Evolutionary conservation across 2,797 vertebrate species (phyloP).

Genomic region (Sebastes melanostomus): DNA sequence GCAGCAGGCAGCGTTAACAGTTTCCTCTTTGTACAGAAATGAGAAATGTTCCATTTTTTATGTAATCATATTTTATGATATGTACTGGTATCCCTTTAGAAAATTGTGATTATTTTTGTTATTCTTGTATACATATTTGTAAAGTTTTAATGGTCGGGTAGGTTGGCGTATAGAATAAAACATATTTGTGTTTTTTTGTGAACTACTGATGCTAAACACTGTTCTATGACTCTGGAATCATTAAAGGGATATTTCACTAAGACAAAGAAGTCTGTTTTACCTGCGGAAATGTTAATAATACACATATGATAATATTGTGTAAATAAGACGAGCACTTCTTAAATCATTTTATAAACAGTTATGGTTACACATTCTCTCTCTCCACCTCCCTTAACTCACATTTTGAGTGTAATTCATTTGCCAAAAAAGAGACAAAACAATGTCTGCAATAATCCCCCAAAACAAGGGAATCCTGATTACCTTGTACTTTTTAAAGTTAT

Average conservation of each 20-base stretch:
- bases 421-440: too few relatives aligned
- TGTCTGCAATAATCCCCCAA: neutral
- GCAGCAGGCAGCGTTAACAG: neutral
- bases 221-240: constrained; percentile 26
- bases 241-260: constrained; percentile 62
- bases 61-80: constrained; percentile 28
- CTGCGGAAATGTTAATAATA: too few relatives aligned
- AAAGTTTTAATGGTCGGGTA: constrained; percentile 71
- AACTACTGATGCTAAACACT: constrained; percentile 29
- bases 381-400: too few relatives aligned
- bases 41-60: constrained; percentile 18
- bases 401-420: too few relatives aligned
- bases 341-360: too few relatives aligned
- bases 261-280: neutral
- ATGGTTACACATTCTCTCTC: too few relatives aligned
- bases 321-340: too few relatives aligned
- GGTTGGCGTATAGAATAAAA: constrained; percentile 33
- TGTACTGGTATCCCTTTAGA: constrained; percentile 10
- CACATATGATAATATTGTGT: too few relatives aligned
- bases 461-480: neutral
- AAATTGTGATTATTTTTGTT: constrained; percentile 15
- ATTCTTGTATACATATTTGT: constrained; percentile 76
- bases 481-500: neutral
- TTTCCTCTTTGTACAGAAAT: constrained; percentile 21
- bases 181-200: constrained; percentile 39